These are phyloP conservation scores for Leucania comma DNA, from an alignment of 2,888 invertebrate genomes.

Conservation along the genomic window DNA sequence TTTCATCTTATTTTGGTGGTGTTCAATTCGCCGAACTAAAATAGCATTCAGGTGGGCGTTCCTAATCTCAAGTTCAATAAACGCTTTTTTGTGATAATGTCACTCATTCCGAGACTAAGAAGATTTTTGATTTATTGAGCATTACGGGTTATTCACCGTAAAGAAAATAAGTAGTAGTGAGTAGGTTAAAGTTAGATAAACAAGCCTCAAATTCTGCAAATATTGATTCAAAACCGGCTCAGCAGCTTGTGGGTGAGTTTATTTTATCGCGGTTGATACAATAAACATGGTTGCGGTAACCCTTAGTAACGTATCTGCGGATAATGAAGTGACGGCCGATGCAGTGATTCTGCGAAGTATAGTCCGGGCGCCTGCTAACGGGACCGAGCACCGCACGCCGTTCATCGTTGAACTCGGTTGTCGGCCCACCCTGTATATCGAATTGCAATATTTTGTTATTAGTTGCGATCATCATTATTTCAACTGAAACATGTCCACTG, in stretches of 20 bases:
- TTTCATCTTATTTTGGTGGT: conserved; percentile 53
- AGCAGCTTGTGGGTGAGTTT: conserved; percentile 34
- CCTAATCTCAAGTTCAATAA: conserved; percentile 51
- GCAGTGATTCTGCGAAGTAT: conserved; percentile 62
- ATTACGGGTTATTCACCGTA: conserved; percentile 17
- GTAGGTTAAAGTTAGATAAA: conserved; percentile 18
- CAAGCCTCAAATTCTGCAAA: conserved; percentile 21
- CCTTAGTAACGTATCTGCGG: conserved; percentile 41
- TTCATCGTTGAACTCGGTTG: conserved; percentile 43
- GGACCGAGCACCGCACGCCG: conserved; percentile 47
- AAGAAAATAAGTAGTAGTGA: conserved; percentile 12
- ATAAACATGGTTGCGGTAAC: conserved; percentile 40
- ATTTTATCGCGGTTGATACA: conserved; percentile 31
- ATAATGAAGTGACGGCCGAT: conserved; percentile 57
- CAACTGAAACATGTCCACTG: too few relatives aligned
- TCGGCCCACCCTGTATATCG: conserved; percentile 47
- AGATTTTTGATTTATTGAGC: conserved; percentile 14
- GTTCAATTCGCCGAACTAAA: conserved; percentile 50
- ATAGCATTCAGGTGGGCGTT: conserved; percentile 33
- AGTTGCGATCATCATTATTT: too few relatives aligned
- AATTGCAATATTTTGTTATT: conserved; percentile 30
- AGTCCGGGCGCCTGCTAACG: conserved; percentile 61
- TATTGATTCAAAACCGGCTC: conserved; percentile 24
- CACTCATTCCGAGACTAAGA: conserved; percentile 34
- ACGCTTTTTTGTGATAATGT: conserved; percentile 44